Base-by-base conservation (phyloP, 2,888 invertebrate genomes). In the Aphidoletes aphidimyza region DNA sequence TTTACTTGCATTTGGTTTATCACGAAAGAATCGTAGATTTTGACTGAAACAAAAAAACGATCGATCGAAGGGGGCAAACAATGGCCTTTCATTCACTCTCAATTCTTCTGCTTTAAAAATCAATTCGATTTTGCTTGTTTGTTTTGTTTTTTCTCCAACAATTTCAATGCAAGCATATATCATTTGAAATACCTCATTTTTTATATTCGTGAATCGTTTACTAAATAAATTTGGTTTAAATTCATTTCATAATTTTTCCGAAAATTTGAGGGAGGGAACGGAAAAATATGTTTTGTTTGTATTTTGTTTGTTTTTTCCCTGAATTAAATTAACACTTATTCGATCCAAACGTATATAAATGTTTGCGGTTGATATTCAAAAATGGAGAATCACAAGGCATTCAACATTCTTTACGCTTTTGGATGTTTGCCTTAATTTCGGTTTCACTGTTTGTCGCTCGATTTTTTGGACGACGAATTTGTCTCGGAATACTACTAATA, bases 401-500 rank as follows among this genome's bases (percentile, higher is more conserved):
- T n/a, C n/a, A 54, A 69, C 30, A 30, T 34, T 3, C 8, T 69
- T 69, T 9, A 69, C 69, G 30, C 69, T 30, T 30, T 30, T 69
- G 69, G 8, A 30, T 69, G 8, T 54, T 47, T 17, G 14, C 6
- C 30, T 6, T 14, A 30, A 30, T 69, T 30, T 11, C 19, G 17
- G n/a, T 47, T 2, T 47, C 47, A 47, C 0, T 30, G 34, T 69
- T 9, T 30, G 14, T 69, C 34, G 11, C 30, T 26, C 26, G 14
- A 3, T 5, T 3, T 54, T 1, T 22, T 54, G 3, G 2, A 30
- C 69, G 30, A 2, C 17, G 14, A 69, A 69, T 69, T 69, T 69
- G 69, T 69, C 69, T 26, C 30, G 69, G 26, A 69, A 69, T 69
- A 69, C 69, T 69, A 69, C 69, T 69, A 69, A 69, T 69, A 69